A percentile compares a stretch with the other conserved stretches of the same genome.
These are phyloP conservation scores for Tolypeutes matacus DNA, from an alignment of 2,797 vertebrate genomes.

Conservation along the genomic window DNA sequence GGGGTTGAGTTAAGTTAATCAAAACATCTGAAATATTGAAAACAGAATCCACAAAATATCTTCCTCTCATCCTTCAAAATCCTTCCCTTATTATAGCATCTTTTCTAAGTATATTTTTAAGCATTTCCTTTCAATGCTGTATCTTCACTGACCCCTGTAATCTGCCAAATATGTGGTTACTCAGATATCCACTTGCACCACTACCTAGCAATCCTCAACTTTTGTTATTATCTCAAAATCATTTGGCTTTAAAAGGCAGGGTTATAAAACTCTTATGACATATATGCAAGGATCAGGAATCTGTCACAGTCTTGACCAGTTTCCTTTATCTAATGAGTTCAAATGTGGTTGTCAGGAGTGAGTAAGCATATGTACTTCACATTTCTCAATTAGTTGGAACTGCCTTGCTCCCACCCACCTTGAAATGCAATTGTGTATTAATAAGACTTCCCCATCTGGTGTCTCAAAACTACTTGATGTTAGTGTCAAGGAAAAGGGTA, in stretches of 20 bases:
- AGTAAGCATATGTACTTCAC: not conserved
- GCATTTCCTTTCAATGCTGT: not conserved
- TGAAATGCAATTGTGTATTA: not conserved
- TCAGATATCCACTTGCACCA: not conserved
- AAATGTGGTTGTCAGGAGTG: constrained; percentile 1
- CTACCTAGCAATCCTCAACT: not conserved
- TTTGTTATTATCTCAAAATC: constrained; percentile 13
- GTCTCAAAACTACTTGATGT: not conserved
- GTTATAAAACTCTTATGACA: constrained; percentile 11
- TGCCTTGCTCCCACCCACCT: not conserved
- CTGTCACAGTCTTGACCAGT: not conserved
- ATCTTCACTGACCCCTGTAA: not conserved
- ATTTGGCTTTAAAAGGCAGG: not conserved
- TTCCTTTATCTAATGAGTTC: not conserved
- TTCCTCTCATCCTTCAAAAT: not conserved
- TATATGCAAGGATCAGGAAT: not conserved
- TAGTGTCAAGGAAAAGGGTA: not conserved
- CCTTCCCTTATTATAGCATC: not conserved
- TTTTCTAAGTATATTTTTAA: not conserved
- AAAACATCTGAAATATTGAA: constrained; percentile 15
- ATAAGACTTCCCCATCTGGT: not conserved
- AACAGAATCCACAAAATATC: not conserved
- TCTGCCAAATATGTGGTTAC: not conserved
- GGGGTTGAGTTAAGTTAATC: not conserved
- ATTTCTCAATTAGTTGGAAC: not conserved